phyloP scores from a whole-genome alignment of 2,797 vertebrate species.

The Garrulus glandarius region DNA sequence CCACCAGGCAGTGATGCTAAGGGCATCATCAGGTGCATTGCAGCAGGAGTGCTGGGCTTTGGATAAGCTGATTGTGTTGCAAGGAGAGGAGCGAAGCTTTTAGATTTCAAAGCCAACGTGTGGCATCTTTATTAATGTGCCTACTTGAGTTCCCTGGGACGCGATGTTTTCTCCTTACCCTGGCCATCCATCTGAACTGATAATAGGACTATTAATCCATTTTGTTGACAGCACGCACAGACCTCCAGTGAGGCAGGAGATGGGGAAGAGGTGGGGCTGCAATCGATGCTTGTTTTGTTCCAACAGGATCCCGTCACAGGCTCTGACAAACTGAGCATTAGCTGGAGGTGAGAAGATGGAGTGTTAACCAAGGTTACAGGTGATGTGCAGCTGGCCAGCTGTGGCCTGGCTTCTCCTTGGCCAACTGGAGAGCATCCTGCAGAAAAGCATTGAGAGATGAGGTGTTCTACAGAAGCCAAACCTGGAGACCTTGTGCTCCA shows the following conservation, averaged over 20 bases:
- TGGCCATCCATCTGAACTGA: conserved; percentile 60
- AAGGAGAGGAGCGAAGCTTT: background rate
- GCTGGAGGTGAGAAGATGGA: background rate
- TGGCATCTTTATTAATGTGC: conserved; percentile 64
- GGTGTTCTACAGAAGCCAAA: background rate
- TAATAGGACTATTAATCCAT: conserved; percentile 68
- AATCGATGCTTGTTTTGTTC: conserved; percentile 13
- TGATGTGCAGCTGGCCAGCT: background rate
- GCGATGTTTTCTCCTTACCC: conserved; percentile 31
- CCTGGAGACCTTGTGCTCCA: background rate
- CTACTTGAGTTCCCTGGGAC: conserved; percentile 51
- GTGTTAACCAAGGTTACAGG: fast-evolving
- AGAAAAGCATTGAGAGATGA: background rate
- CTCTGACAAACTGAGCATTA: background rate
- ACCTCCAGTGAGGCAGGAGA: conserved; percentile 51
- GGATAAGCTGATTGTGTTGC: conserved; percentile 36
- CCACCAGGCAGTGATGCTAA: background rate
- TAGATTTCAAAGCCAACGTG: conserved; percentile 12
- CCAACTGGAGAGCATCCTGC: background rate
- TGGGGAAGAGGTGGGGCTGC: conserved; percentile 24
- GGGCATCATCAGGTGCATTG: background rate
- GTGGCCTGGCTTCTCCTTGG: background rate
- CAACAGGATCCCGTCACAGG: background rate
- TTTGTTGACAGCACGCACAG: conserved; percentile 48
- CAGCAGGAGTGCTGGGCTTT: background rate